Percentiles rank a stretch among this genome's conserved stretches.
Conservation (phyloP, 1,140 invertebrate species). For the Caenorhabditis brenneri region DNA sequence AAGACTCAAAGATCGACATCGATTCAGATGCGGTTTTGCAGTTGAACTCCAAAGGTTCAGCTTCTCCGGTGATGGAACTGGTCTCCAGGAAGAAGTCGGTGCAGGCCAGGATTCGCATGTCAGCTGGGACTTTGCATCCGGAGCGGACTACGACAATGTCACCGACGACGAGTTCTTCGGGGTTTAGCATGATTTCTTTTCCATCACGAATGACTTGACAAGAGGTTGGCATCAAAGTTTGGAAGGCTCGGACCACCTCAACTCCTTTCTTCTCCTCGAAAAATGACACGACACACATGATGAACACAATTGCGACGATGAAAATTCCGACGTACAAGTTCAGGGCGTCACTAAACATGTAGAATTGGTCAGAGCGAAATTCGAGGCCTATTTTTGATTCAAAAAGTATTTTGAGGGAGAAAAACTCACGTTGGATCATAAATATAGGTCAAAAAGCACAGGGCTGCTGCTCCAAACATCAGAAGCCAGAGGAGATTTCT, state of each 20-base stretch:
- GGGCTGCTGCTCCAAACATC: slow-evolving; percentile 51
- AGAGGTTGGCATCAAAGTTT: slow-evolving; percentile 47
- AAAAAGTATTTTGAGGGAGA: not conserved
- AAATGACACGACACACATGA: slow-evolving; percentile 58
- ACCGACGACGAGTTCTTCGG: slow-evolving; percentile 64
- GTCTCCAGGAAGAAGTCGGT: slow-evolving; percentile 57
- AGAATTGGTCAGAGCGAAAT: too few relatives aligned
- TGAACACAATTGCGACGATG: slow-evolving; percentile 51
- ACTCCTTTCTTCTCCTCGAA: slow-evolving; percentile 56
- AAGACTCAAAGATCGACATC: slow-evolving; percentile 53
- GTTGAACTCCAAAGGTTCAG: slow-evolving; percentile 56
- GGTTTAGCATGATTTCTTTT: slow-evolving; percentile 43
- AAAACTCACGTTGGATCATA: slow-evolving; percentile 51
- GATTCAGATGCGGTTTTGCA: not conserved
- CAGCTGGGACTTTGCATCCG: slow-evolving; percentile 68
- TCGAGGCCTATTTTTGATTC: not conserved
- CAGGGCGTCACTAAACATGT: slow-evolving; percentile 44
- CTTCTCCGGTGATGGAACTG: slow-evolving; percentile 59
- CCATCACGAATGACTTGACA: slow-evolving; percentile 55
- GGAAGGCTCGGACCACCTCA: slow-evolving; percentile 53
- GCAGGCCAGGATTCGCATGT: slow-evolving; percentile 67
- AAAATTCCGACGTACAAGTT: slow-evolving; percentile 57
- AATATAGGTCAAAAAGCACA: slow-evolving; percentile 53
- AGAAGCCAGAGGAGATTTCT: slow-evolving; percentile 55
- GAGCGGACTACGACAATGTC: slow-evolving; percentile 63